Evolutionary conservation across 2,888 invertebrate genomes (phyloP).

Genomic region (Metacarcinus magister): DNA sequence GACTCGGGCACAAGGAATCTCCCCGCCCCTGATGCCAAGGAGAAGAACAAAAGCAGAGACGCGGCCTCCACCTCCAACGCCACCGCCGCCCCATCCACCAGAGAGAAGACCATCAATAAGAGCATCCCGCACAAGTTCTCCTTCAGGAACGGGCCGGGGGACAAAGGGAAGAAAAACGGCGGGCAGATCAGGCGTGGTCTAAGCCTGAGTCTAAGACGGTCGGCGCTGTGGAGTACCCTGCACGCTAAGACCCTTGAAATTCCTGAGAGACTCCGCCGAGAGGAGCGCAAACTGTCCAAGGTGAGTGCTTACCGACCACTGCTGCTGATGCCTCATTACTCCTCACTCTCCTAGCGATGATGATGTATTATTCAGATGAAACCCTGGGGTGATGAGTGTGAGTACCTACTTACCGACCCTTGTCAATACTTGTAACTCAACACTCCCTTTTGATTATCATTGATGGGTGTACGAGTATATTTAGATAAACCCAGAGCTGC

Average conservation of each 20-base stretch:
- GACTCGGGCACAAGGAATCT: constrained; percentile 49
- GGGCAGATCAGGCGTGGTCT: constrained; percentile 52
- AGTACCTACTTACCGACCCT: not conserved
- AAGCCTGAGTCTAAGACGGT: constrained; percentile 71
- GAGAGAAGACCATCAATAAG: constrained; percentile 50
- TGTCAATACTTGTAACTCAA: not conserved
- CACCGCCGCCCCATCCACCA: constrained; percentile 23
- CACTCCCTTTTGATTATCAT: not conserved
- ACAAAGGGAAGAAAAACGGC: not conserved
- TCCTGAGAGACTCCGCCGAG: constrained; percentile 70
- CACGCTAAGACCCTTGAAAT: constrained; percentile 75
- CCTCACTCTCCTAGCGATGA: not conserved
- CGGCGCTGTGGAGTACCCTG: constrained; percentile 68
- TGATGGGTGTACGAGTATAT: not conserved
- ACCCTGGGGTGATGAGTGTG: not conserved
- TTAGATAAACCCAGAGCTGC: not conserved
- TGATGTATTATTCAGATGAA: not conserved
- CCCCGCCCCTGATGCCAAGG: not conserved
- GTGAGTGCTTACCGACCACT: constrained; percentile 45
- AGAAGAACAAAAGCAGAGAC: constrained; percentile 37
- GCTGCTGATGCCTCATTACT: not conserved
- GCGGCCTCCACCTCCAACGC: not conserved
- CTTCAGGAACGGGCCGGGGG: constrained; percentile 19
- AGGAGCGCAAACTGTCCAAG: constrained; percentile 69
- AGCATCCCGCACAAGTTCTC: constrained; percentile 46